Conservation (phyloP, 2,888 invertebrate species). For the Adelognathus sp. region DNA sequence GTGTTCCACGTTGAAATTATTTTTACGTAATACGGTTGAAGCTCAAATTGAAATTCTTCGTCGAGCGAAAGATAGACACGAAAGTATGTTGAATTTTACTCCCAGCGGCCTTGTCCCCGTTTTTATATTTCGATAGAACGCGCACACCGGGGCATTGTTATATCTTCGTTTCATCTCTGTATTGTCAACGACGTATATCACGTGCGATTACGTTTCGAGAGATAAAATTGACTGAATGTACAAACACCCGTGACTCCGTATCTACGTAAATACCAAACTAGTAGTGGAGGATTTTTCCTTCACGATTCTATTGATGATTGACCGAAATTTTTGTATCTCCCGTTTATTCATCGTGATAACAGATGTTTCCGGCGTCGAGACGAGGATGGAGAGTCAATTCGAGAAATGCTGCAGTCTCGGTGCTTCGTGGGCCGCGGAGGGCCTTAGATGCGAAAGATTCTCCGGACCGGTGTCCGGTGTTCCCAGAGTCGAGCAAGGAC, state of each 20-base stretch:
- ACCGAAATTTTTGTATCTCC: neutral
- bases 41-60: neutral
- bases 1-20: too few species aligned
- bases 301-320: neutral
- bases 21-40: neutral
- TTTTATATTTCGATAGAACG: constrained; percentile 29
- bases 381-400: constrained; percentile 69
- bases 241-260: neutral
- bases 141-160: constrained; percentile 10
- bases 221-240: constrained; percentile 18
- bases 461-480: constrained; percentile 83
- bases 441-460: constrained; percentile 81
- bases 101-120: constrained; percentile 45
- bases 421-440: constrained; percentile 81
- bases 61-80: neutral
- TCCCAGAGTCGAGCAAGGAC: constrained; percentile 83
- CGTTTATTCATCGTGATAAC: neutral
- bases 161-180: constrained; percentile 25
- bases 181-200: constrained; percentile 31
- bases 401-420: constrained; percentile 83
- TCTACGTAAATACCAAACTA: too few species aligned
- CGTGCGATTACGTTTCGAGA: constrained; percentile 13
- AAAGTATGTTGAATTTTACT: constrained; percentile 1
- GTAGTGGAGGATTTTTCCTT: neutral
- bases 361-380: constrained; percentile 44